phyloP scores from a whole-genome alignment of 2,113 vertebrate species.

The Ameiurus melas region DNA sequence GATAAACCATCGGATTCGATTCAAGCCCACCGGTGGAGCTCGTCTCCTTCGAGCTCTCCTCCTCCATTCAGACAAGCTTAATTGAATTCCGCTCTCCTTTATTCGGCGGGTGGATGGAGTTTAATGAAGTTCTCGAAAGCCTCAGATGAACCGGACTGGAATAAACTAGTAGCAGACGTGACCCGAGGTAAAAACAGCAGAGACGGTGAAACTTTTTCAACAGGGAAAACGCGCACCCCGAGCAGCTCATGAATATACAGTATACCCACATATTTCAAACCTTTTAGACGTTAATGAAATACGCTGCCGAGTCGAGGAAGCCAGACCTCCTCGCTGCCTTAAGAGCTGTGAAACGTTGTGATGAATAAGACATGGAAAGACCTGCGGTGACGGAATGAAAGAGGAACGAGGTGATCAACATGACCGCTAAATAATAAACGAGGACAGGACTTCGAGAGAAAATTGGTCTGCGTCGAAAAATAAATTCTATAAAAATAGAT shows the following conservation, averaged over 20 bases:
- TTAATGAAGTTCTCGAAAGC: not conserved
- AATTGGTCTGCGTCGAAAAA: not conserved
- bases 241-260: not conserved
- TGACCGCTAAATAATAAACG: slow-evolving; percentile 47
- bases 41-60: not conserved
- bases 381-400: slow-evolving; percentile 30
- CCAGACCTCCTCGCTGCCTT: not conserved
- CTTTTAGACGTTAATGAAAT: not conserved
- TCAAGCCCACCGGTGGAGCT: not conserved
- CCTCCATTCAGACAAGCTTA: too few relatives aligned
- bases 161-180: not conserved
- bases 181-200: not conserved
- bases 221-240: not conserved
- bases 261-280: not conserved
- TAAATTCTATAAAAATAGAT: not conserved
- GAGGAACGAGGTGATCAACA: slow-evolving; percentile 31
- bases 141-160: not conserved
- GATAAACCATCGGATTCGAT: too few relatives aligned
- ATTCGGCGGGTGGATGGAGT: slow-evolving; percentile 3
- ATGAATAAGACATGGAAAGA: slow-evolving; percentile 38
- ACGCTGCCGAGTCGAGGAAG: not conserved
- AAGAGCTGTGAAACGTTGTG: not conserved
- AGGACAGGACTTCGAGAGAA: not conserved
- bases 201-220: not conserved
- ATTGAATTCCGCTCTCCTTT: not conserved